phyloP scores from a whole-genome alignment of 2,888 invertebrate genomes.

The Ellobium chinense region DNA sequence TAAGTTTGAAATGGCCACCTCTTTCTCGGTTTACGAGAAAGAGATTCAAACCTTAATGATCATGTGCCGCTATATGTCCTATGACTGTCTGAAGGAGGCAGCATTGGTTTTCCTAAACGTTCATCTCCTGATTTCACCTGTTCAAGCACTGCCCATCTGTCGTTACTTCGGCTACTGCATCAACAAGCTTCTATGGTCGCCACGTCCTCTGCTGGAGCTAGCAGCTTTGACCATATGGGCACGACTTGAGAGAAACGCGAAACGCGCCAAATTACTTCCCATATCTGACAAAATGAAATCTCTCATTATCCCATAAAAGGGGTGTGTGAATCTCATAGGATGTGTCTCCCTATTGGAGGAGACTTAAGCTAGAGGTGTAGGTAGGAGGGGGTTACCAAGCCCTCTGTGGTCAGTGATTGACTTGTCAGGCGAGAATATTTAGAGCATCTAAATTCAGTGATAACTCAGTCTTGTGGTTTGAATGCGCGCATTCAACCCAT shows the following conservation, averaged over 20 bases:
- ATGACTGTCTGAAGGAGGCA: background rate
- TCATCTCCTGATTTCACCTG: background rate
- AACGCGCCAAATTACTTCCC: constrained; percentile 9
- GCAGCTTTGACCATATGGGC: background rate
- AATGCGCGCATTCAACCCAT: too few species aligned
- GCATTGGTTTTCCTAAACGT: background rate
- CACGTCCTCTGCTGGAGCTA: background rate
- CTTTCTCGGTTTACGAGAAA: background rate
- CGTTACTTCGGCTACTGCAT: background rate
- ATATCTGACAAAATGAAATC: background rate
- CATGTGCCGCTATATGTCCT: background rate
- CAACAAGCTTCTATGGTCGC: background rate
- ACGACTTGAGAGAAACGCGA: background rate
- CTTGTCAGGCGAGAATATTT: too few species aligned
- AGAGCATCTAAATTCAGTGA: too few species aligned
- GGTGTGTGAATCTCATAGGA: too few species aligned
- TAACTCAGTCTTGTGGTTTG: too few species aligned
- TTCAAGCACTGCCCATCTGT: background rate
- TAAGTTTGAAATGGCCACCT: background rate
- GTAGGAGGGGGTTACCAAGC: background rate
- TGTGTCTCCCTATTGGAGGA: too few species aligned
- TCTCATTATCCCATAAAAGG: constrained; percentile 12
- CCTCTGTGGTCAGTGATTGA: background rate
- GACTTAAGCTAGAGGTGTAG: too few species aligned
- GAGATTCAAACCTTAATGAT: background rate